Percentiles rank a stretch among this genome's conserved stretches.
Conservation (phyloP, 2,113 vertebrate genomes). For the Crotophaga sulcirostris region DNA sequence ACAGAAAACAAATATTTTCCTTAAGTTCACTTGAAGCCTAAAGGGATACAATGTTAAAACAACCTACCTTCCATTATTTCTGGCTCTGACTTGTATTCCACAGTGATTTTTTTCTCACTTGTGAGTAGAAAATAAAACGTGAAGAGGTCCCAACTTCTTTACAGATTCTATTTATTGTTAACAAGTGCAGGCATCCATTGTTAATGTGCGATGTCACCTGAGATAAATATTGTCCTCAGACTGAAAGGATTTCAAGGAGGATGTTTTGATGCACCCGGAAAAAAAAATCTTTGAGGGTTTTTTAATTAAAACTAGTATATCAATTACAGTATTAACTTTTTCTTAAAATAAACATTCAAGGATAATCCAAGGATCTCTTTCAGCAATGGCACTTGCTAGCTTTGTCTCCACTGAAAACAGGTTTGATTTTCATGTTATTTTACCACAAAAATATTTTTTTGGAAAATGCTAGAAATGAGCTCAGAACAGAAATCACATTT, state of each 20-base stretch:
- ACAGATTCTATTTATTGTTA: neutral
- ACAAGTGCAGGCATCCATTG: neutral
- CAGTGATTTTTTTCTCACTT: neutral
- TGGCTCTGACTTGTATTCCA: neutral
- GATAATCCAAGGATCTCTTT: neutral
- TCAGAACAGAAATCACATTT: neutral
- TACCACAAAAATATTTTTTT: neutral
- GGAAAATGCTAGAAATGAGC: neutral
- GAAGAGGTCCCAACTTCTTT: neutral
- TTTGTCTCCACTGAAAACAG: neutral
- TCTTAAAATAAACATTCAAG: neutral
- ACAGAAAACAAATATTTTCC: slow-evolving; percentile 1
- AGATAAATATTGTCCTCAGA: neutral
- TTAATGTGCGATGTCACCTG: neutral
- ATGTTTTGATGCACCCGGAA: neutral
- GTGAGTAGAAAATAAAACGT: neutral
- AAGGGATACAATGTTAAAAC: slow-evolving; percentile 3
- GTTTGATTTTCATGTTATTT: neutral
- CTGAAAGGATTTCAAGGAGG: neutral
- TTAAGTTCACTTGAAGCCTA: slow-evolving; percentile 24
- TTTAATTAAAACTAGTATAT: neutral
- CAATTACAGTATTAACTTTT: neutral
- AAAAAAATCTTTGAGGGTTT: neutral
- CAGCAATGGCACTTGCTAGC: neutral
- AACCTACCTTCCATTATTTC: neutral